phyloP scores from a whole-genome alignment of 2,797 vertebrate genomes.

The Luscinia megarhynchos region DNA sequence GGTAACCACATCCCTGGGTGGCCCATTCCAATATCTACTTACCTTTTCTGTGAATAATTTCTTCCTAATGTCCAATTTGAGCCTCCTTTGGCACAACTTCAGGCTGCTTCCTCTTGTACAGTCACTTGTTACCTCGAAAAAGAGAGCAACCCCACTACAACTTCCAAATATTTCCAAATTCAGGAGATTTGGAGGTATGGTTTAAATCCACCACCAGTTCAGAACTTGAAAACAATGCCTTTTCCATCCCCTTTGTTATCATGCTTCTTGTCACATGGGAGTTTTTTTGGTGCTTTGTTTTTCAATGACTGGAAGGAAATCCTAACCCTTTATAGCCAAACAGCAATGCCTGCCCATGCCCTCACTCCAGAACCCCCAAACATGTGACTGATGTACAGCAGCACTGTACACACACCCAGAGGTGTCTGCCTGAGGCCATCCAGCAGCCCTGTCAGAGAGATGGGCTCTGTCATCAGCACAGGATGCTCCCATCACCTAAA shows the following conservation, averaged over 20 bases:
- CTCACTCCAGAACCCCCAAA: neutral
- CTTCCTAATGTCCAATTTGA: neutral
- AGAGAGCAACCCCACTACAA: fast-evolving
- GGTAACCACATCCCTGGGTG: neutral
- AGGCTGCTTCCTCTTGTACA: neutral
- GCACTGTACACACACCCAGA: too few species aligned
- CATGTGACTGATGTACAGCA: neutral
- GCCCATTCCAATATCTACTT: neutral
- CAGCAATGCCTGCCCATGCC: neutral
- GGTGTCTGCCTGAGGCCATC: neutral
- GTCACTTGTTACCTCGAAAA: neutral
- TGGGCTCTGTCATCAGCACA: neutral
- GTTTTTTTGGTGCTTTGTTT: neutral
- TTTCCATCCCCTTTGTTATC: neutral
- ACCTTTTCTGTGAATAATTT: neutral
- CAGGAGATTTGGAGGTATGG: neutral
- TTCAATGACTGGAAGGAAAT: neutral
- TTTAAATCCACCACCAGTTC: neutral
- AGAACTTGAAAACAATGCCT: neutral
- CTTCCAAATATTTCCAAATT: neutral
- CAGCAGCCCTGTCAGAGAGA: neutral
- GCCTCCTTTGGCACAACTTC: neutral
- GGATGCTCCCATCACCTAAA: neutral
- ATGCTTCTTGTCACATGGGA: fast-evolving
- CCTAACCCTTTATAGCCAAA: neutral